A percentile compares a stretch with the other conserved stretches of the same genome.
Evolutionary conservation across 1,140 invertebrate genomes (phyloP).

Genomic region (Pseudomyrmex sp.): DNA sequence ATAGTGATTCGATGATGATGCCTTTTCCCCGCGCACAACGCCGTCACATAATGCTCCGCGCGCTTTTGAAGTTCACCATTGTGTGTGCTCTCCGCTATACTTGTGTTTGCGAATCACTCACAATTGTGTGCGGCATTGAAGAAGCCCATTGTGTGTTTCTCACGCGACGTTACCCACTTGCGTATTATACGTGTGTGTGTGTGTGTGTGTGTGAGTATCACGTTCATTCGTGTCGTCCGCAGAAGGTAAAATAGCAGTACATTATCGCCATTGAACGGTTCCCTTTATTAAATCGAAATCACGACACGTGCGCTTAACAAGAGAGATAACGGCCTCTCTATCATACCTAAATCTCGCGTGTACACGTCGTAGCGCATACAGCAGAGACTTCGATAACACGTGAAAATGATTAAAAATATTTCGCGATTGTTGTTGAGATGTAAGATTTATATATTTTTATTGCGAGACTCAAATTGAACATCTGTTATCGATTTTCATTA

Average conservation of each 20-base stretch:
- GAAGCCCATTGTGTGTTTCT: conserved; percentile 55
- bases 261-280: conserved; percentile 33
- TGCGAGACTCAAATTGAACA: too few relatives aligned
- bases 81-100: conserved; percentile 14
- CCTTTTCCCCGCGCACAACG: not conserved
- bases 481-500: too few relatives aligned
- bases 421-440: too few relatives aligned
- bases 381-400: too few relatives aligned
- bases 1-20: conserved; percentile 41
- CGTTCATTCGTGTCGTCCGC: conserved; percentile 57
- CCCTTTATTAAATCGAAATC: conserved; percentile 57
- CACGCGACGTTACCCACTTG: conserved; percentile 7
- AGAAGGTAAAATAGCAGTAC: conserved; percentile 48
- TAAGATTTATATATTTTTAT: too few relatives aligned
- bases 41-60: not conserved
- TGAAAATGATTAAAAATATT: too few relatives aligned
- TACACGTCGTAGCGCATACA: too few relatives aligned
- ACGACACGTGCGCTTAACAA: not conserved
- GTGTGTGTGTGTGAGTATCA: conserved; percentile 30
- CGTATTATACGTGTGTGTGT: conserved; percentile 9
- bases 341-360: too few relatives aligned
- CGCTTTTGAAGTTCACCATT: conserved; percentile 46
- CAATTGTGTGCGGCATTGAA: conserved; percentile 65
- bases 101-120: conserved; percentile 66
- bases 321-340: not conserved